Base-by-base conservation (phyloP, 2,113 vertebrate species). In the Corvus moneduloides region DNA sequence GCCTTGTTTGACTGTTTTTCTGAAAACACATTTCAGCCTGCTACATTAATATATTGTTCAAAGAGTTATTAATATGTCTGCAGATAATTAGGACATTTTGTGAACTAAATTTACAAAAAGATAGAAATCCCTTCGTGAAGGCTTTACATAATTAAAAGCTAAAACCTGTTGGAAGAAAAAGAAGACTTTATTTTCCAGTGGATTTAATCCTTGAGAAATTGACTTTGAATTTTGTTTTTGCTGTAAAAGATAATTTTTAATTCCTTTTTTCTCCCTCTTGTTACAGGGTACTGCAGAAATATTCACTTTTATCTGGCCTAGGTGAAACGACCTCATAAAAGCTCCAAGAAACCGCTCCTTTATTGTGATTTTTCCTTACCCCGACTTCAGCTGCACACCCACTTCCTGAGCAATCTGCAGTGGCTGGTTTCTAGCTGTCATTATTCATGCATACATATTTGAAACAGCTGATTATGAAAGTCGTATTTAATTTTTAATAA, bases 401-500 rank as follows among this genome's bases (percentile, higher is more conserved):
- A 89, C 81, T 93, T 83, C 46, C 28, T 27, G 37, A 94, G 56
- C 49, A 22, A 58, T 84, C 64, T 64, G 61, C 72, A 64, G 44
- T 68, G 77, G 32, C 64, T 68, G 35, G 22, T 93, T 96, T 97
- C 72, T 91, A 54, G 44, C n/a, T 87, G 77, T 84, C 89, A 68
- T 86, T 92, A 76, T 85, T 93, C 82, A 77, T 32, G 5, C 52
- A 23, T 92, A 83, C 49, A 18, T 91, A 79, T 93, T 96, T 94
- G 76, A 72, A 75, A 67, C 59, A 77, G 51, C 59, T 92, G 89
- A 95, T 96, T 94, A 46, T 83, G 72, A 68, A 96, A 90, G 46
- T 88, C 75, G 14, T 86, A 10, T 91, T 97, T 95, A 93, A 96
- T 97, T 94, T 97, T 96, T 94, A 94, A 94, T 96, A 85, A 58